Evolutionary conservation across 2,888 invertebrate genomes (phyloP), one percentile per base, ranked within the genome.

Genomic region (Pecten maximus): DNA sequence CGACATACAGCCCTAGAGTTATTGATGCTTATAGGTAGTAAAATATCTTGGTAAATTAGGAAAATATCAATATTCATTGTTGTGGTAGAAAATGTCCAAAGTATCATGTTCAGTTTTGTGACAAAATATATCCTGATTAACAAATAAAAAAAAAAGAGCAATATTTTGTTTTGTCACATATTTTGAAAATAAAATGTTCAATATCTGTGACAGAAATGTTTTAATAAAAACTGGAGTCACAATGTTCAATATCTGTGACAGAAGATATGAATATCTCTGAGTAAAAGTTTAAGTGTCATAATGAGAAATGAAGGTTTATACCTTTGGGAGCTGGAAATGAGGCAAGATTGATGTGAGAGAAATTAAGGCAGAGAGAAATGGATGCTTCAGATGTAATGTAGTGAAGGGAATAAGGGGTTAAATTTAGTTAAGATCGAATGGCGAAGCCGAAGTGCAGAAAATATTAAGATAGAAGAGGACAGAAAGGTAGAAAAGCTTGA

Each of bases 381-480:
- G 35, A 74, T 74, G 74, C 16, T 35, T 74, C 28, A 28, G 35
- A 35, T 74, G 74, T 6, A 28, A 10, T 6, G 16, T 35, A 23
- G 74, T 74, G 35, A 74, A 23, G 28, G 16, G 12, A 28, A 74
- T 74, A 74, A 74, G 35, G 35, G 74, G 28, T 74, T 74, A 74
- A 74, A 74, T 74, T 74, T 74, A 74, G 74, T 74, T 74, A 74
- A 74, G 74, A 74, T 74, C 35, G 74, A 74, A 74, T 28, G 74
- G 28, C 23, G 35, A 74, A 28, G 74, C 23, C 35, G 35, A 12
- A 74, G 35, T 74, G 8, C 35, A 74, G 74, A 74, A 74, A 74
- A 35, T 74, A 74, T 74, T 74, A 74, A 74, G 74, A 74, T 35
- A 35, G 74, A 74, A 35, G 74, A 74, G 74, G 23, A 23, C 23